Evolutionary conservation across 1,140 invertebrate genomes (phyloP).

Genomic region (Penaeus japonicus): DNA sequence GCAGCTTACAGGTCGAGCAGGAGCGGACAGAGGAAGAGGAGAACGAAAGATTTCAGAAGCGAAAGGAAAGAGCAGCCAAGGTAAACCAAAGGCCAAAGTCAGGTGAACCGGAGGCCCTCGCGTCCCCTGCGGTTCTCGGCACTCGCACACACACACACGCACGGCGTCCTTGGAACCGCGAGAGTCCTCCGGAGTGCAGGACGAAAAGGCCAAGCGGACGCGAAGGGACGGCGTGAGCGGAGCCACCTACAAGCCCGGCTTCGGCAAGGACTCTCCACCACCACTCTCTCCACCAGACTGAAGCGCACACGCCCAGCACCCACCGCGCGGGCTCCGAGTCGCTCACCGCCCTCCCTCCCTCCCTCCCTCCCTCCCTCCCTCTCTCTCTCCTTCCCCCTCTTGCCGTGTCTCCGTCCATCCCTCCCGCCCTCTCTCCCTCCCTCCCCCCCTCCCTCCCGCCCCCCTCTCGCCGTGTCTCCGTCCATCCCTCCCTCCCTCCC

Average conservation of each 20-base stretch:
- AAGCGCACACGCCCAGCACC: neutral
- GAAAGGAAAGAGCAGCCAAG: neutral
- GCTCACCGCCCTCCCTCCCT: neutral
- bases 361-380: neutral
- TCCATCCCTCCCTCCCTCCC: neutral
- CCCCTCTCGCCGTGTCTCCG: neutral
- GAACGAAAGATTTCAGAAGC: neutral
- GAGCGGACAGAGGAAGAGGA: neutral
- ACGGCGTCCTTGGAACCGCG: too few species aligned
- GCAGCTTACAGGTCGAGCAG: neutral
- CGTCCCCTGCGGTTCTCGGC: neutral
- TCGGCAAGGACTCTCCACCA: neutral
- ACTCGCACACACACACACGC: neutral
- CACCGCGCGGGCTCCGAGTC: slow-evolving; percentile 8
- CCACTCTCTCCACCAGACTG: slow-evolving; percentile 19
- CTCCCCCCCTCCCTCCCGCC: neutral
- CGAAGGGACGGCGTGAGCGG: too few species aligned
- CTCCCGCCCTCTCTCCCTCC: neutral
- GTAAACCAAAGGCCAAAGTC: neutral
- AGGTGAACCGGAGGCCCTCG: neutral
- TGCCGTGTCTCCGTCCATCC: neutral
- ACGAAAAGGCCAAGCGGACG: too few species aligned
- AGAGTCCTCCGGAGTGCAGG: too few species aligned
- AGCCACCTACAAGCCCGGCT: too few species aligned
- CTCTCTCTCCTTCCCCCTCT: neutral